These are phyloP conservation scores for Tinamus major DNA, from an alignment of 2,797 vertebrate species.

Conservation along the genomic window DNA sequence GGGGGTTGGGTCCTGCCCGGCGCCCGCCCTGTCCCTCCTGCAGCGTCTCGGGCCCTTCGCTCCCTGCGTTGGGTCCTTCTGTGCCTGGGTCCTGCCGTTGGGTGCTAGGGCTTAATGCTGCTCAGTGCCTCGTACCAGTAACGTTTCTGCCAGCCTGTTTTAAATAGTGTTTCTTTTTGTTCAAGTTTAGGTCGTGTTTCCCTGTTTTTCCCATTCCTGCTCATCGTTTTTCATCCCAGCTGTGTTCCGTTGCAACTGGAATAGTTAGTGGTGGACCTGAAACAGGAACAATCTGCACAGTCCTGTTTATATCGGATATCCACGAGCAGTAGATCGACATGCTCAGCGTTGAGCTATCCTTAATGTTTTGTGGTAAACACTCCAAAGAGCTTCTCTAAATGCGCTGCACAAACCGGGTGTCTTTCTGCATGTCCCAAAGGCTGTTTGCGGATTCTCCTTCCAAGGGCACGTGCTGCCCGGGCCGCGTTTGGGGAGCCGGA, in stretches of 20 bases:
- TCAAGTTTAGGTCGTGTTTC: neutral
- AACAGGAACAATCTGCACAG: neutral
- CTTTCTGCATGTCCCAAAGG: neutral
- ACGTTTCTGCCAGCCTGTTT: neutral
- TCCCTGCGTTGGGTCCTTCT: neutral
- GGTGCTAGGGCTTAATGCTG: rapidly evolving
- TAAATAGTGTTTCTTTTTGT: neutral
- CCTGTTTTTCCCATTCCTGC: neutral
- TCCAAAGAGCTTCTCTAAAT: neutral
- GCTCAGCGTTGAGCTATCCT: rapidly evolving
- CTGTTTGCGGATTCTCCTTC: neutral
- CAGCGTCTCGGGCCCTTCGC: neutral
- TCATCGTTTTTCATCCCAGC: neutral
- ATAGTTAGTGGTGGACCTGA: neutral
- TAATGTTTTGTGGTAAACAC: neutral
- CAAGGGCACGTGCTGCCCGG: neutral
- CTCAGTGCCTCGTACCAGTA: neutral
- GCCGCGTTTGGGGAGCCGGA: neutral
- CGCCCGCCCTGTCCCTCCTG: neutral
- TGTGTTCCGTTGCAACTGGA: neutral
- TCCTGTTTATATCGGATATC: neutral
- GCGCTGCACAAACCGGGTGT: neutral
- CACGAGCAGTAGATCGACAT: neutral
- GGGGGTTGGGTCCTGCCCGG: rapidly evolving
- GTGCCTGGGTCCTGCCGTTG: rapidly evolving